These are phyloP conservation scores for Onthophagus taurus DNA, from an alignment of 1,140 invertebrate genomes.

Conservation along the genomic window DNA sequence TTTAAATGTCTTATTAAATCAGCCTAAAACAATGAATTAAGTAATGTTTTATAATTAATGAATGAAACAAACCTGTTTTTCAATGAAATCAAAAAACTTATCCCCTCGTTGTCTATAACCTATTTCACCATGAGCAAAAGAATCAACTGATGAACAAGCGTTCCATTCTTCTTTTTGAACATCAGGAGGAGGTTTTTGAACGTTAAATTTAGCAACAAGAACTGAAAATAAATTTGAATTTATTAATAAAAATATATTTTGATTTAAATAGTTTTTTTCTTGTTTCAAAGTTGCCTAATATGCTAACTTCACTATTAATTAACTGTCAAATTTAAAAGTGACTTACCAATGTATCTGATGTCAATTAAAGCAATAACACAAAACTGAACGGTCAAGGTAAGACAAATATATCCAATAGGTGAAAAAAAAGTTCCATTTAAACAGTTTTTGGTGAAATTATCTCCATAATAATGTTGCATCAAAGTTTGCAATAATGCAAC, in stretches of 20 bases:
- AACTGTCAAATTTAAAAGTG: background rate
- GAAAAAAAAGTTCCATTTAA: constrained; percentile 45
- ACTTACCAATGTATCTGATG: constrained; percentile 50
- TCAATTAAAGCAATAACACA: constrained; percentile 45
- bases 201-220: constrained; percentile 50
- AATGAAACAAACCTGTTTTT: constrained; percentile 45
- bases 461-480: constrained; percentile 52
- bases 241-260: background rate
- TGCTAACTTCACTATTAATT: background rate
- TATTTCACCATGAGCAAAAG: constrained; percentile 43
- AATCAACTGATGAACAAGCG: constrained; percentile 40
- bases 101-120: constrained; percentile 46
- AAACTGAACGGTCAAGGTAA: constrained; percentile 47
- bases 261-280: background rate
- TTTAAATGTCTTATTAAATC: constrained; percentile 43
- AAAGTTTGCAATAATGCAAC: constrained; percentile 49
- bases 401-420: constrained; percentile 45
- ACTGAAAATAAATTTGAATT: constrained; percentile 40
- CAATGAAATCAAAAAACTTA: constrained; percentile 50
- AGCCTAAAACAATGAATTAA: constrained; percentile 30
- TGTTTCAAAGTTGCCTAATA: too few relatives aligned
- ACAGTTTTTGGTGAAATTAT: constrained; percentile 50
- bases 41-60: constrained; percentile 3
- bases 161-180: constrained; percentile 49
- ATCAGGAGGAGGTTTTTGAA: constrained; percentile 44